Percentiles rank a stretch among this genome's conserved stretches.
These are phyloP conservation scores for Zingel zingel DNA, from an alignment of 2,113 vertebrate species.

Conservation along the genomic window DNA sequence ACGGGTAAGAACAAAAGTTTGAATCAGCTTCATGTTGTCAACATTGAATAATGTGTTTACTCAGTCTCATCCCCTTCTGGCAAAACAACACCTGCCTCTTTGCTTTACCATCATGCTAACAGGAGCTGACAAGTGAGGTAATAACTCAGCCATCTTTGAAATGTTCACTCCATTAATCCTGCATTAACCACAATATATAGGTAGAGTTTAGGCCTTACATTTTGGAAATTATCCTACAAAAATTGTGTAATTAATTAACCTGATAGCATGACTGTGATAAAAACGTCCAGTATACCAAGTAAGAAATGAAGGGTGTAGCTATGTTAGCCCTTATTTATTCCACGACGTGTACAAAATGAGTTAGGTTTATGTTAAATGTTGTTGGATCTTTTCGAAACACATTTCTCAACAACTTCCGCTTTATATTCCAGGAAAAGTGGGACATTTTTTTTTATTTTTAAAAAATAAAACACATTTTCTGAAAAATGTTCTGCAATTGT, in stretches of 20 bases:
- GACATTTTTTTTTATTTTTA: slow-evolving; percentile 36
- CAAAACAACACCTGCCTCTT: slow-evolving; percentile 77
- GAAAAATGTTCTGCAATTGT: slow-evolving; percentile 17
- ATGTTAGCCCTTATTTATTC: background rate
- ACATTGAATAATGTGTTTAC: slow-evolving; percentile 69
- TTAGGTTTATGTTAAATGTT: background rate
- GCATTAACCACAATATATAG: background rate
- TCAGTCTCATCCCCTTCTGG: slow-evolving; percentile 31
- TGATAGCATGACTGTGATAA: background rate
- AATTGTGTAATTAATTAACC: background rate
- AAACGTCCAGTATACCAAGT: background rate
- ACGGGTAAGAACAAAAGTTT: background rate
- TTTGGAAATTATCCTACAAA: background rate
- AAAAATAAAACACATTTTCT: slow-evolving; percentile 42
- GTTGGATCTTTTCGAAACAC: background rate
- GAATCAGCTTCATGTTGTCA: slow-evolving; percentile 18
- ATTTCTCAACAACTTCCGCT: background rate
- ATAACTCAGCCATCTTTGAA: slow-evolving; percentile 54
- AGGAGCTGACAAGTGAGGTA: slow-evolving; percentile 62
- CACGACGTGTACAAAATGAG: background rate
- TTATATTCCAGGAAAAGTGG: slow-evolving; percentile 40
- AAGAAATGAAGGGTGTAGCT: slow-evolving; percentile 1
- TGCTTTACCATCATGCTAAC: slow-evolving; percentile 43
- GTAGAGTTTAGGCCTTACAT: background rate
- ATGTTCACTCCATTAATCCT: slow-evolving; percentile 1